Base-by-base conservation (phyloP, 2,888 invertebrate species). In the Sylvicola fuscatus region DNA sequence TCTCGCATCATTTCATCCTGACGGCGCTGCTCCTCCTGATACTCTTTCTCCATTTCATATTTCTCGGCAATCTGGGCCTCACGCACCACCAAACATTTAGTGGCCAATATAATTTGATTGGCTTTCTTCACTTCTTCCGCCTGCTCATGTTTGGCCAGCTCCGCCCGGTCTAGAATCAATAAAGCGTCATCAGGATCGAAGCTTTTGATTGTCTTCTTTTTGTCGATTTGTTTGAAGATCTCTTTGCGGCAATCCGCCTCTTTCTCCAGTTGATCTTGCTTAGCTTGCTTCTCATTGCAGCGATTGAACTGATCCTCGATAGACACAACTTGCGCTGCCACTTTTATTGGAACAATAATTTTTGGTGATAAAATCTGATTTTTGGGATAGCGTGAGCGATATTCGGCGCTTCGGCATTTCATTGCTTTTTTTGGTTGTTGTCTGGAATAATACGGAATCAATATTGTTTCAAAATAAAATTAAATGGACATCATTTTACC, bases 81-180 rank as follows among this genome's bases (percentile, higher is more conserved):
- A 13, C 86, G 61, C 33, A 87, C 80, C 1, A 83, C 80, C 48
- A 81, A 72, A 44, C 84, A 86, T 53, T 87, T 86, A 14, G 81
- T 79, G 12, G 79, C 79, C 10, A 86, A 57, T 46, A 87, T 81
- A 41, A 86, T 64, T 38, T 72, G 69, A 54, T 83, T 86, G 41
- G 80, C 78, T 15, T 61, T 66, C 54, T 73, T 79, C 45, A 66
- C 74, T 63, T 66, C 72, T 49, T 65, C 79, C 48, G 64, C 72
- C 47, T 70, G 64, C 39, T 59, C 59, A 13, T 58, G 56, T 34
- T 51, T 52, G 3, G 55, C 55, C 2, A 59, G 41, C 26, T 55
- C 47, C 2, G 64, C 54, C 37, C 68, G 65, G 41, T 70, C 68
- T 0, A 70, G 60, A 0, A 68, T 63, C 14, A 66, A 65, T 1